Base-by-base conservation (phyloP, 2,797 vertebrate species). In the Thalassophryne amazonica region DNA sequence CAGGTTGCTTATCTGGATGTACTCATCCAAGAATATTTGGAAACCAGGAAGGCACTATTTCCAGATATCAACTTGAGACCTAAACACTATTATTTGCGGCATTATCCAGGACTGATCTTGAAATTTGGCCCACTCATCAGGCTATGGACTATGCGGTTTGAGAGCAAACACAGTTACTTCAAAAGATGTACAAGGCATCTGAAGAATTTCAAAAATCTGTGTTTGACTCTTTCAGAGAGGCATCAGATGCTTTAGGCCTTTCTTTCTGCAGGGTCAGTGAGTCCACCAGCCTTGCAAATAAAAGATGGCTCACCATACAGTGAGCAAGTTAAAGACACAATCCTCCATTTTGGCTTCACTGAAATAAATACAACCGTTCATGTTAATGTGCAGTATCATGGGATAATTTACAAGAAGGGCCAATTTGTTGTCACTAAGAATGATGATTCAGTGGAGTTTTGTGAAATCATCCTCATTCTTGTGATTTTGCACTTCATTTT, bases 121-220 rank as follows among this genome's bases (percentile, higher is more conserved):
- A 62, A 63, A 48, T 75, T 52, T 63, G 61, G 49, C 7, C 65
- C 50, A 22, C 27, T 68, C 4, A 67, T 62, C 5, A 56, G 41
- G 2, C 12, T 61, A 3, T 65, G 70, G 56, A 61, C 27, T 19
- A 35, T 66, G 57, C 12, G 27, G 0, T 67, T 75, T 45, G 48
- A 67, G 17, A 66, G 57, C 9, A 70, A 67, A 24, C 49, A 75
- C 9, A 57, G 50, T 39, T 63, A 52, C 21, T 63, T 63, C 5
- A 63, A 55, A 42, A 58, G 58, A 49, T 70, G 36, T 36, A 3
- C 52, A 12, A 64, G 60, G 11, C 24, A 65, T 49, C 23, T 71
- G 15, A 60, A 57, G 16, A 76, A 64, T 27, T 60, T 67, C 2
- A 53, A 68, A 57, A 67, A 67, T 21, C 21, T 62, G 68, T n/a